phyloP scores from a whole-genome alignment of 2,797 vertebrate genomes.

The Anguilla marmorata region DNA sequence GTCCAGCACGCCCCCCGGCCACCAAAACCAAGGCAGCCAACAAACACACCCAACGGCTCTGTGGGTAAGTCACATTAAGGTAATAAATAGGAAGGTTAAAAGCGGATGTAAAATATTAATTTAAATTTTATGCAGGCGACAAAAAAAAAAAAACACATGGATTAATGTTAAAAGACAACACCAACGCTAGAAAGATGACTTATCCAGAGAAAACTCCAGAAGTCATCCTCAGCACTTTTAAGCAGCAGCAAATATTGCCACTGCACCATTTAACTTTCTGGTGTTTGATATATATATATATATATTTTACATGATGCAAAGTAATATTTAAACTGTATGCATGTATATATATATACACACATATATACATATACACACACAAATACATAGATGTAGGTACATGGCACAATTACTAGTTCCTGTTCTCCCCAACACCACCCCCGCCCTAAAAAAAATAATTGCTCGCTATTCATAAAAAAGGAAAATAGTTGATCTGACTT shows the following conservation, averaged over 20 bases:
- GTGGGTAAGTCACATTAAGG: conserved; percentile 8
- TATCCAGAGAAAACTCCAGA: neutral
- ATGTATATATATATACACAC: conserved; percentile 66
- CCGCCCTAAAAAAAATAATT: conserved; percentile 49
- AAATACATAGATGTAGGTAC: conserved; percentile 15
- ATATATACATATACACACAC: conserved; percentile 69
- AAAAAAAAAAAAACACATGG: neutral
- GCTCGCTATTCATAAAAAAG: conserved; percentile 60
- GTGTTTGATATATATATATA: conserved; percentile 70
- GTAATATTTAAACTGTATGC: conserved; percentile 77
- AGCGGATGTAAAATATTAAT: conserved; percentile 9
- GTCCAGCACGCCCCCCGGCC: neutral
- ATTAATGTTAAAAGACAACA: neutral
- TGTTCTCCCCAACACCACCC: conserved; percentile 38
- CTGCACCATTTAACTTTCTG: conserved; percentile 66
- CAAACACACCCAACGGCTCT: neutral
- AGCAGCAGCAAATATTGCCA: conserved; percentile 71
- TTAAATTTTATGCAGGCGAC: conserved; percentile 9
- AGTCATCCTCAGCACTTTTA: conserved; percentile 44
- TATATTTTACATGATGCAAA: conserved; percentile 62
- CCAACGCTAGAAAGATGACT: neutral
- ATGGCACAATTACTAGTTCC: conserved; percentile 32
- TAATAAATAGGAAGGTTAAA: conserved; percentile 31
- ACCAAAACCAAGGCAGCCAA: neutral
- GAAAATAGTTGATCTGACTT: conserved; percentile 25